A percentile compares a stretch with the other conserved stretches of the same genome.
Conservation (phyloP, 2,888 invertebrate genomes). For the Gymnosoma rotundatum region DNA sequence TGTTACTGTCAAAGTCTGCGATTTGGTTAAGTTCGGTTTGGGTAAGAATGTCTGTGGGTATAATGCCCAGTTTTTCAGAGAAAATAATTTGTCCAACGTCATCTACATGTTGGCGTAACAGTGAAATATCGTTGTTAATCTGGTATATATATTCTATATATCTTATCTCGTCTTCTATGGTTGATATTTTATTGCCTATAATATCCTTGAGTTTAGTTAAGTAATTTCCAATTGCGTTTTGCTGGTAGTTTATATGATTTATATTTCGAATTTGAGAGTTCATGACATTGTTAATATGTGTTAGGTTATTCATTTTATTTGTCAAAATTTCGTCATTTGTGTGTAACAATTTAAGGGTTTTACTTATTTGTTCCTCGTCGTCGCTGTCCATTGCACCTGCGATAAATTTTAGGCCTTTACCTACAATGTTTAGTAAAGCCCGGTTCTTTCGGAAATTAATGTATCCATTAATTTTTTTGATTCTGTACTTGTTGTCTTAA, state of each 20-base stretch:
- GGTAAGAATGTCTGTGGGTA: too few relatives aligned
- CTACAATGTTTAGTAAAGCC: conserved; percentile 57
- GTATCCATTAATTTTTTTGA: too few relatives aligned
- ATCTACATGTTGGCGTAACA: background rate
- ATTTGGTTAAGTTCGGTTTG: background rate
- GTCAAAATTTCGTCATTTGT: too few relatives aligned
- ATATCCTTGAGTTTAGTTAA: background rate
- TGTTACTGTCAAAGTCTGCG: too few relatives aligned
- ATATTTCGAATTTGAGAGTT: too few relatives aligned
- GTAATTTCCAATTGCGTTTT: background rate
- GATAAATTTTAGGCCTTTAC: conserved; percentile 15
- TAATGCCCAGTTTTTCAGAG: too few relatives aligned
- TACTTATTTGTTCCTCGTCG: conserved; percentile 38
- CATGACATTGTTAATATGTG: too few relatives aligned
- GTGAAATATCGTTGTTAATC: background rate
- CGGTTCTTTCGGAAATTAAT: conserved; percentile 51
- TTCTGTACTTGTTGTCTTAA: too few relatives aligned
- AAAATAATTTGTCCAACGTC: background rate
- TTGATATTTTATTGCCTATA: background rate
- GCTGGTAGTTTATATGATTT: too few relatives aligned
- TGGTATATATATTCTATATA: background rate
- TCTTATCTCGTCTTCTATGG: background rate
- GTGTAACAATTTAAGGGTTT: too few relatives aligned
- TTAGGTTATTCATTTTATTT: too few relatives aligned
- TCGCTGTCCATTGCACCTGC: conserved; percentile 69